phyloP scores from a whole-genome alignment of 2,888 invertebrate genomes.

The Caenorhabditis wallacei region DNA sequence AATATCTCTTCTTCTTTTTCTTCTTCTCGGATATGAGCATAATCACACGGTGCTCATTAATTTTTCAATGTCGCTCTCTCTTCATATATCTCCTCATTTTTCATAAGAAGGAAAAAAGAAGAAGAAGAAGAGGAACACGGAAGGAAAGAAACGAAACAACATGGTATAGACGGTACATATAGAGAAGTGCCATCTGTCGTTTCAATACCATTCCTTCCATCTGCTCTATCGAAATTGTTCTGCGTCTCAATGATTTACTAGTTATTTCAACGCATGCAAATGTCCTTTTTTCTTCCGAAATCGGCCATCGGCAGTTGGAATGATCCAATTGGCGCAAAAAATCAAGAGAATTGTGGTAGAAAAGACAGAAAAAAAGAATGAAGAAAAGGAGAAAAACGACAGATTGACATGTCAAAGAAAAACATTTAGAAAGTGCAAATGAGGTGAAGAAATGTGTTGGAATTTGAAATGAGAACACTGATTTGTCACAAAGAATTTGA shows the following conservation, averaged over 20 bases:
- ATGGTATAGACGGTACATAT: conserved; percentile 4
- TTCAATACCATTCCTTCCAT: conserved; percentile 46
- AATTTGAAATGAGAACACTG: not conserved
- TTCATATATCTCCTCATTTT: not conserved
- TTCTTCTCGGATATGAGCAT: conserved; percentile 16
- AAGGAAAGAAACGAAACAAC: conserved; percentile 4
- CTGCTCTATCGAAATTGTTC: conserved; percentile 44
- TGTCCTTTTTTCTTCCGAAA: conserved; percentile 42
- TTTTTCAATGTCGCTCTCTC: conserved; percentile 34
- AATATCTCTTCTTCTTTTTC: conserved; percentile 8
- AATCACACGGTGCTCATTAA: conserved; percentile 58
- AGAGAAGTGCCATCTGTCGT: conserved; percentile 47
- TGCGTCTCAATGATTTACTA: conserved; percentile 34
- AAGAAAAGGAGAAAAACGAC: not conserved
- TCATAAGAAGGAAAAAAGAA: not conserved
- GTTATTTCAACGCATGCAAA: conserved; percentile 39
- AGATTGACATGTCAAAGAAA: conserved; percentile 17
- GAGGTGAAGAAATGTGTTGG: not conserved
- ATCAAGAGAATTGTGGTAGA: conserved; percentile 5
- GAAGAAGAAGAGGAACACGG: not conserved
- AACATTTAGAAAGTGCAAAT: not conserved
- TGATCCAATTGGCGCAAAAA: conserved; percentile 53
- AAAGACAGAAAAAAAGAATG: not conserved
- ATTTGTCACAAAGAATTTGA: too few relatives aligned
- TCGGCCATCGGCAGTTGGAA: conserved; percentile 6